Percentiles rank a stretch among this genome's conserved stretches.
Evolutionary conservation across 2,113 vertebrate species (phyloP).

Genomic region (Sitta europaea): DNA sequence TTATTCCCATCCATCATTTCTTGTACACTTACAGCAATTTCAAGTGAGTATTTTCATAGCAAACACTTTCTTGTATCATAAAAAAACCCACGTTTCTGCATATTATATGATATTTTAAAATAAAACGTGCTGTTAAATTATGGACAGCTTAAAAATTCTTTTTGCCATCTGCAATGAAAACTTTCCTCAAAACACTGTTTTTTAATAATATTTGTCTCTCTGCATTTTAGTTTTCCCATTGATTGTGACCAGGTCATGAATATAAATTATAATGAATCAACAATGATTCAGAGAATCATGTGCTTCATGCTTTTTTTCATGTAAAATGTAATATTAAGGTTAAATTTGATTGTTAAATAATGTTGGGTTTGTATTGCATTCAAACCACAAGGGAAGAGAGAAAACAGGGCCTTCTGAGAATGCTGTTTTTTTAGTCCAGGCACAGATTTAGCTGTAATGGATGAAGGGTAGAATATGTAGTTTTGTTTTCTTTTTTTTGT

Average conservation of each 20-base stretch:
- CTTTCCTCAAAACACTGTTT: not conserved
- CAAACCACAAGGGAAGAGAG: not conserved
- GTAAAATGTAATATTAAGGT: not conserved
- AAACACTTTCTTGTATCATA: not conserved
- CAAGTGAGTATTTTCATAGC: not conserved
- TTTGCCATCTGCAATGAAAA: not conserved
- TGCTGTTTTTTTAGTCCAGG: not conserved
- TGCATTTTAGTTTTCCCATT: not conserved
- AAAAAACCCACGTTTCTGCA: not conserved
- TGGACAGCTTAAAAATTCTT: not conserved
- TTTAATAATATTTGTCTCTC: not conserved
- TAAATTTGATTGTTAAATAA: not conserved
- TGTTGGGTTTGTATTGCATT: not conserved
- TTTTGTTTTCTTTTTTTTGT: rapidly evolving
- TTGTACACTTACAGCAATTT: not conserved
- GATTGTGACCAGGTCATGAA: not conserved
- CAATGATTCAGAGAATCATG: not conserved
- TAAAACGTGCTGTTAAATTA: not conserved
- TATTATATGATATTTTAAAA: not conserved
- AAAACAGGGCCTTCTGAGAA: not conserved
- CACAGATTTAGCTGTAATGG: not conserved
- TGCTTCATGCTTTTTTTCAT: not conserved
- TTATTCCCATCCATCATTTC: not conserved
- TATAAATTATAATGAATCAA: not conserved
- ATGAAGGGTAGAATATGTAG: not conserved